Base-by-base conservation (phyloP, 2,113 vertebrate genomes). In the Siniperca chuatsi region DNA sequence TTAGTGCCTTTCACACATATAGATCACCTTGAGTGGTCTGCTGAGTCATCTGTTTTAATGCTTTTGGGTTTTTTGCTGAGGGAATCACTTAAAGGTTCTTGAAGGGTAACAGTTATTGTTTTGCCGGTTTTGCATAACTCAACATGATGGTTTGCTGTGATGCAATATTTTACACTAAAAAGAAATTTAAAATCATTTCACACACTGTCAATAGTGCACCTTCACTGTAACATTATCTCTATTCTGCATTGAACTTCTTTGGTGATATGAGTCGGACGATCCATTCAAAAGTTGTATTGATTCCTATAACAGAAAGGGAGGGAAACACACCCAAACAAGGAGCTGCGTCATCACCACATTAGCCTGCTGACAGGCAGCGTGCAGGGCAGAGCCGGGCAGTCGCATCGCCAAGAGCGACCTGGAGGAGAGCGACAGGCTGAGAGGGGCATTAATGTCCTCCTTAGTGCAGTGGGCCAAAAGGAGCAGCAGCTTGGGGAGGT, bases 341-440 rank as follows among this genome's bases (percentile, higher is more conserved):
- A 99, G 96, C 85, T 99, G 98, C 11, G 98, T 98, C 95, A 98
- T 96, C 88, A 99, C 97, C 23, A 98, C 97, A 8, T 98, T 95
- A 4, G 94, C 94, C 60, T 96, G 96, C 90, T 97, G 97, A 7
- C 97, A 98, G 52, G 97, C 97, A 55, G 97, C 89, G 33, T 99
- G 98, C 60, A 99, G 96, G 2, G 96, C 96, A 6, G 96, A 96
- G 88, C 96, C 96, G 0, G 94, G 95, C 29, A 97, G 96, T 3
- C 93, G 66, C 85, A 97, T 95, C 54, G 95, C 37, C 20, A 93
- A 12, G 84, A 95, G 57, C 90, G 96, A 42, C 84, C 81, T 84
- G 83, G 90, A 84, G 83, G 87, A 90, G 71, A 89, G 87, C 25
- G 92, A 81, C 87, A 92, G 86, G 83, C 92, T 90, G 75, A 90